phyloP scores from a whole-genome alignment of 2,888 invertebrate genomes.

The Onthophagus sagittarius region DNA sequence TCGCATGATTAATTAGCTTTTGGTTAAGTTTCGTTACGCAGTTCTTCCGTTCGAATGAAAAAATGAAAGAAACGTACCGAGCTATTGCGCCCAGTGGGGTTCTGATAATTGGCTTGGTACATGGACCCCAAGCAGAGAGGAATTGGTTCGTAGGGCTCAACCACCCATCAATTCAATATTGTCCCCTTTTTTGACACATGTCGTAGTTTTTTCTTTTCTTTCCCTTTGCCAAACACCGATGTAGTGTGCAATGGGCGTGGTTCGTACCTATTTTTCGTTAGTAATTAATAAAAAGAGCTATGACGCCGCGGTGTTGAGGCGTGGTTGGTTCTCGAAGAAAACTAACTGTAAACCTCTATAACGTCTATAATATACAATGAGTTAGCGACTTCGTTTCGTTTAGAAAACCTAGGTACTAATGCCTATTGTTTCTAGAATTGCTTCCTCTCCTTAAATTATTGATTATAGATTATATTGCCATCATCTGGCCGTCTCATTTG shows the following conservation, averaged over 20 bases:
- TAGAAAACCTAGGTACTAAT: background rate
- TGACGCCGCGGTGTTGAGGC: background rate
- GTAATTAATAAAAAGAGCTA: slow-evolving; percentile 17
- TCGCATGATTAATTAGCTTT: background rate
- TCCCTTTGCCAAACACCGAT: slow-evolving; percentile 11
- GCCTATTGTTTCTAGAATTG: background rate
- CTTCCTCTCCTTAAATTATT: background rate
- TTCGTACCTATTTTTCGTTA: slow-evolving; percentile 15
- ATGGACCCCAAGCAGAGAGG: slow-evolving; percentile 23
- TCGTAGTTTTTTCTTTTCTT: slow-evolving; percentile 10
- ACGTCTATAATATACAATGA: background rate
- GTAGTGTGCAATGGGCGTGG: slow-evolving; percentile 13
- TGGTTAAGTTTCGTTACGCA: slow-evolving; percentile 4
- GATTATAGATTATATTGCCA: background rate
- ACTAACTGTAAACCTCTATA: slow-evolving; percentile 18
- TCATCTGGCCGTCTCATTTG: background rate
- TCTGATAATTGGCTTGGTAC: slow-evolving; percentile 28
- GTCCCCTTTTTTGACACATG: slow-evolving; percentile 22
- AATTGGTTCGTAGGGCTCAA: slow-evolving; percentile 19
- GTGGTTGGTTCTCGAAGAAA: slow-evolving; percentile 12
- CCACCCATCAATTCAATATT: slow-evolving; percentile 16
- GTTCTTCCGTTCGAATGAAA: background rate
- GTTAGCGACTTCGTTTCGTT: background rate
- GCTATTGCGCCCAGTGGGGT: slow-evolving; percentile 23
- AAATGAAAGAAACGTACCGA: background rate